Base-by-base conservation (phyloP, 2,797 vertebrate genomes). In the Petrocephalus schoutedeni region DNA sequence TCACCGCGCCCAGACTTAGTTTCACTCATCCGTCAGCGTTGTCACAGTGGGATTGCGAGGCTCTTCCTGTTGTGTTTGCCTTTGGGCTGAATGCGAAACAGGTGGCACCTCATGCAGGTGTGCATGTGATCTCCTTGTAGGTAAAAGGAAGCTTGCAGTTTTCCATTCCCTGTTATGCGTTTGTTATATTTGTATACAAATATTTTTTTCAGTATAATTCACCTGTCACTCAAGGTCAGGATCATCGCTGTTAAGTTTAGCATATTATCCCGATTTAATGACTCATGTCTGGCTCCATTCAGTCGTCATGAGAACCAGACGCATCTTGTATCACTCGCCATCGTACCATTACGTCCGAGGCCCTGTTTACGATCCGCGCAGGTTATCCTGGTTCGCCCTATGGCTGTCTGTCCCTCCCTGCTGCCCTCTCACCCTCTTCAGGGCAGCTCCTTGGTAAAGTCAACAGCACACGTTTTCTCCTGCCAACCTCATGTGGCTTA, bases 321-420 rank as follows among this genome's bases (percentile, higher is more conserved):
- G 90, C 92, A 94, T 96, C 93, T 93, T 91, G 92, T 95, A 93
- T 95, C 95, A 92, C 93, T 96, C 95, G 94, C 95, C 95, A 93
- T 95, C 95, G 91, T 92, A 92, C 91, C 91, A 10, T 88, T 91
- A 91, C 93, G 94, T 95, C 89, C 92, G 92, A 95, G 95, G 95
- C 94, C 94, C 95, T 95, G 94, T 94, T 94, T 92, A 90, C 91
- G 91, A 94, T 95, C 92, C 61, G 90, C 90, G 90, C 90, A 57
- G 45, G 89, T 87, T 93, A 90, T 93, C 92, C 94, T 90, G 80
- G 89, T 93, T 92, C 94, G 91, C 90, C 74, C 58, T 41, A n/a
- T 91, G 91, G 92, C 90, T 87, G 91, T 89, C 90, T 90, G 57
- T 86, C 93, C 93, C 83, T 92, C 90, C 88, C 51, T 89, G 71